phyloP scores from a whole-genome alignment of 2,113 vertebrate genomes.

The Polypterus senegalus region DNA sequence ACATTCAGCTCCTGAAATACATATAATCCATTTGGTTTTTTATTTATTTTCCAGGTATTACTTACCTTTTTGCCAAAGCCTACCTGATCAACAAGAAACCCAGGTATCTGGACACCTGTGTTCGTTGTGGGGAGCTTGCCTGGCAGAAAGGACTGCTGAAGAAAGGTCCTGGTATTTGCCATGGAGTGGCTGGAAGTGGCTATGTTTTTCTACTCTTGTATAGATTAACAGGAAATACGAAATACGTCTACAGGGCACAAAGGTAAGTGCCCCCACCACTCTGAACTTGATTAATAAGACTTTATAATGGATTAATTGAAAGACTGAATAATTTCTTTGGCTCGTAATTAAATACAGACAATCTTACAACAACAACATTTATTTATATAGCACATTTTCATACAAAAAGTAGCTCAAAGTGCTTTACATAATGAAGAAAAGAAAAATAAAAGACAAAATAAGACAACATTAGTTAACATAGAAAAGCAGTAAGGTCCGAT shows the following conservation, averaged over 20 bases:
- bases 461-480: too few species aligned
- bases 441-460: too few species aligned
- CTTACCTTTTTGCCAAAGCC: constrained; percentile 77
- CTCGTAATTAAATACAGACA: too few species aligned
- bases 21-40: not conserved
- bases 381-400: too few species aligned
- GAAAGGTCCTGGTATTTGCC: constrained; percentile 80
- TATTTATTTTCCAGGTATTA: constrained; percentile 52
- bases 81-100: constrained; percentile 77
- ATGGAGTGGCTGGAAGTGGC: constrained; percentile 70
- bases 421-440: too few species aligned
- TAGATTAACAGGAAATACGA: constrained; percentile 71
- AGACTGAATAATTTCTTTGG: not conserved
- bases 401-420: too few species aligned
- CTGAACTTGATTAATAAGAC: not conserved
- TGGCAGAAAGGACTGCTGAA: constrained; percentile 80
- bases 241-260: constrained; percentile 76
- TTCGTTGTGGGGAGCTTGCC: constrained; percentile 71
- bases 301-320: not conserved
- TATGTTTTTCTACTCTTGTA: constrained; percentile 78
- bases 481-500: too few species aligned
- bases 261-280: constrained; percentile 38
- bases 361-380: too few species aligned
- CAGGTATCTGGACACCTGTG: constrained; percentile 76
- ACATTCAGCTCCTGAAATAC: not conserved